Conservation (phyloP, 2,797 vertebrate species). For the Bovichtus variegatus region DNA sequence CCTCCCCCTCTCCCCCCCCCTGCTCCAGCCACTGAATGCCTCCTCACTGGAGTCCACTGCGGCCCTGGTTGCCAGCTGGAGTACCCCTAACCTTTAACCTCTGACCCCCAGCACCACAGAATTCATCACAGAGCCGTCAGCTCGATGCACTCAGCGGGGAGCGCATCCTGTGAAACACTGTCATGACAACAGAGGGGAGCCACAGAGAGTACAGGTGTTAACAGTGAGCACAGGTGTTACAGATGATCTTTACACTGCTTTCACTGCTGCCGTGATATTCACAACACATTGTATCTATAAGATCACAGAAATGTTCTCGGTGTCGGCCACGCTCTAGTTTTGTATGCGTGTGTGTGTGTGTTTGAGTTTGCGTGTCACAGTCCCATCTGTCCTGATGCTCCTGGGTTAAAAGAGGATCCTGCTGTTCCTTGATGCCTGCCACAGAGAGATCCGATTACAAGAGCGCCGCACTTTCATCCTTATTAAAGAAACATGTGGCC, state of each 20-base stretch:
- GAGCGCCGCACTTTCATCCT: constrained; percentile 86
- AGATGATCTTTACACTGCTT: constrained; percentile 40
- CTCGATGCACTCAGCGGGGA: constrained; percentile 59
- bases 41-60: constrained; percentile 78
- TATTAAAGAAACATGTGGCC: constrained; percentile 88
- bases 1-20: constrained; percentile 38
- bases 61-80: constrained; percentile 87
- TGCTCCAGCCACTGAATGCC: constrained; percentile 77
- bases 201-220: constrained; percentile 52
- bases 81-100: constrained; percentile 82
- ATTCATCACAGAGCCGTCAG: constrained; percentile 70
- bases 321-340: constrained; percentile 40
- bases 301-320: constrained; percentile 15
- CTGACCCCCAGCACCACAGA: constrained; percentile 71
- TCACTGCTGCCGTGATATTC: background rate
- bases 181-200: constrained; percentile 26
- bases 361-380: constrained; percentile 82
- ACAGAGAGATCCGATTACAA: constrained; percentile 87
- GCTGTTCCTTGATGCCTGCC: constrained; percentile 85
- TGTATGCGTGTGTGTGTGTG: constrained; percentile 40
- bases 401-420: constrained; percentile 83
- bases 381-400: constrained; percentile 83
- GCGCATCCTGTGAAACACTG: constrained; percentile 43
- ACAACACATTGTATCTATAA: constrained; percentile 6
- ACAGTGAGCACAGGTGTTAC: constrained; percentile 67